Evolutionary conservation across 2,113 vertebrate species (phyloP), one percentile per base, ranked within the genome.

Genomic region (Puffinus mauretanicus): DNA sequence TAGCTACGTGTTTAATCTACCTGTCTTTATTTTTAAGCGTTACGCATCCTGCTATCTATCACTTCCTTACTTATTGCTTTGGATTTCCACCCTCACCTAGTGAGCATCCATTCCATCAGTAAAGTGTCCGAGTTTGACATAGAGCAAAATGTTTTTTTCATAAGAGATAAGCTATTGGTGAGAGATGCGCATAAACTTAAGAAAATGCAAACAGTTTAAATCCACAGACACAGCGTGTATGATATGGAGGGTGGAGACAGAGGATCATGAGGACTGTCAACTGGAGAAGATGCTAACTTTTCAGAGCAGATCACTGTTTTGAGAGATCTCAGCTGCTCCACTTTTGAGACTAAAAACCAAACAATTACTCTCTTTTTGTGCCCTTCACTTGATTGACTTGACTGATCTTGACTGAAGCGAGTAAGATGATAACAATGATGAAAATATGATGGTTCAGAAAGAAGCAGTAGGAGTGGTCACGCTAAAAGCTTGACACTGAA

Each of bases 401-500:
- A 44, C 10, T 8, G 42, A 44, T 26, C 11, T 13, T 49, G 7
- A 14, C 3, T 21, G 25, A 65, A 61, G 7, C 0, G 1, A 51
- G 13, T 30, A 36, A 38, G 5, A 71, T 3, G 15, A 3, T 19
- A 70, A 71, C 12, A 54, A 21, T 0, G 16, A 30, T 3, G 4
- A 76, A 54, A 66, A 46, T 0, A 7, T 1, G 4, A 52, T 0
- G 4, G 15, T 54, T 36, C 70, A 54, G 46, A 60, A 24, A 34
- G 12, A 30, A 14, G 5, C n/a, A 20, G 2, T 6, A 77, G 14
- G 17, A 60, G 22, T 0, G 5, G 17, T 16, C 34, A 17, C 7
- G 26, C 8, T 20, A 30, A 47, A 9, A 51, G 10, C 24, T 1
- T 8, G 29, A 26, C 58, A 18, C 6, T 7, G 38, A 5, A 12